These are phyloP conservation scores for Paratrypauchen microcephalus DNA, from an alignment of 2,797 vertebrate genomes.

Conservation along the genomic window DNA sequence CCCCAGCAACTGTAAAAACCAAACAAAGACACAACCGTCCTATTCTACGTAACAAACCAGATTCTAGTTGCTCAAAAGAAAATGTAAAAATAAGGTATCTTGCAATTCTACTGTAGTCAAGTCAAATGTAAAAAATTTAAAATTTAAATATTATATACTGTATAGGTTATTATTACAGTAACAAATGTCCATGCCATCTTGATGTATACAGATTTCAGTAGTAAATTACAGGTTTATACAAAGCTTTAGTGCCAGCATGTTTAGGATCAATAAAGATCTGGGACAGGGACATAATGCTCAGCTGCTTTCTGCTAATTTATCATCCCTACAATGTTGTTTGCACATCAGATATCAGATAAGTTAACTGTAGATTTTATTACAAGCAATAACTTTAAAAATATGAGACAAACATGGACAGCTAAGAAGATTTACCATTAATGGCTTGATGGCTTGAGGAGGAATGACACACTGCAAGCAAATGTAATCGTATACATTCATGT, in stretches of 20 bases:
- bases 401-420: constrained; percentile 22
- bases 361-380: neutral
- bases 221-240: constrained; percentile 87
- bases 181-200: constrained; percentile 85
- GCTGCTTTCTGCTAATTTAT: constrained; percentile 37
- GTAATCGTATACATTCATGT: constrained; percentile 1
- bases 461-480: constrained; percentile 1
- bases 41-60: constrained; percentile 64
- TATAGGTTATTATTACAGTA: constrained; percentile 93
- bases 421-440: neutral
- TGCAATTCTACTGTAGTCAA: constrained; percentile 60
- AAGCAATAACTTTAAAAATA: neutral
- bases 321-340: constrained; percentile 18
- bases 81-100: constrained; percentile 48
- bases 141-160: constrained; percentile 83
- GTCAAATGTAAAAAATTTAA: constrained; percentile 63
- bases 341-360: neutral
- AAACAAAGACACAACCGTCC: constrained; percentile 71
- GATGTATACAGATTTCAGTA: constrained; percentile 91
- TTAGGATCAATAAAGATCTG: constrained; percentile 48
- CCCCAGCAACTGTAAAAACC: constrained; percentile 76
- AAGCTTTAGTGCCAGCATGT: constrained; percentile 77
- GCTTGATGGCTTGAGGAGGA: constrained; percentile 13
- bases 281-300: constrained; percentile 39
- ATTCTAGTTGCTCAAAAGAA: constrained; percentile 65